These are phyloP conservation scores for Chloroceryle aenea DNA, from an alignment of 2,113 vertebrate species.

Conservation along the genomic window DNA sequence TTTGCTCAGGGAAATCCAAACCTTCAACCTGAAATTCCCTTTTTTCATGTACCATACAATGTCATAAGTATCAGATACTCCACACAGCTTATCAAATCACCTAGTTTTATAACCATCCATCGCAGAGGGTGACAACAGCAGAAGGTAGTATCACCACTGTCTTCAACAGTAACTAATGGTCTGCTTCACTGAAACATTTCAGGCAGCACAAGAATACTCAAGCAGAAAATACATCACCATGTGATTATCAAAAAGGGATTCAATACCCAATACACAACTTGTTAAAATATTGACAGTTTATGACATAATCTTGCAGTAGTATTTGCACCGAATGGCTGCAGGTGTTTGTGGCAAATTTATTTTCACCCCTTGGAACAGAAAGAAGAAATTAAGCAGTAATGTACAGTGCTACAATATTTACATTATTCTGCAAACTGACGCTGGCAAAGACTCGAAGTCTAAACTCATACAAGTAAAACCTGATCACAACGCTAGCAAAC, in stretches of 20 bases:
- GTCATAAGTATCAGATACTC: neutral
- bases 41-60: neutral
- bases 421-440: neutral
- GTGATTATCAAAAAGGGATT: neutral
- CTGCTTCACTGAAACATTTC: neutral
- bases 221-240: neutral
- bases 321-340: no score
- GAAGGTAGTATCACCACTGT: neutral
- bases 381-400: neutral
- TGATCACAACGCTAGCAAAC: neutral
- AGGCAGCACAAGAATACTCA: neutral
- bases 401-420: neutral
- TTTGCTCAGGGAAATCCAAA: neutral
- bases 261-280: neutral
- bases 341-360: neutral
- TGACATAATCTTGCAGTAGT: neutral
- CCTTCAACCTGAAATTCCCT: neutral
- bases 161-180: neutral
- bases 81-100: neutral
- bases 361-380: neutral
- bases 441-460: neutral
- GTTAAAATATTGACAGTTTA: neutral
- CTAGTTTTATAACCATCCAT: neutral
- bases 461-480: neutral
- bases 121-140: neutral